phyloP scores from a whole-genome alignment of 1,140 invertebrate genomes.

The Palaemon carinicauda region DNA sequence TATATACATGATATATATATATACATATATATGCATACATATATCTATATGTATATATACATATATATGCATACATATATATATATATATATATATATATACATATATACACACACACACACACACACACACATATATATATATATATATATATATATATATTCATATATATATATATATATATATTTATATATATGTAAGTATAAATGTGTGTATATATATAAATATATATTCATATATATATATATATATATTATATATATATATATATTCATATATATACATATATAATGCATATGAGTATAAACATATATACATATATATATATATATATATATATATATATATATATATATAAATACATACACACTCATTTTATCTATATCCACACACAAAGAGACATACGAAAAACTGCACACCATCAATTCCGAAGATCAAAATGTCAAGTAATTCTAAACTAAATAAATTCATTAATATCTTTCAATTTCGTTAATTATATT shows the following conservation, averaged over 20 bases:
- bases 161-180: background rate
- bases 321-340: background rate
- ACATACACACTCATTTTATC: background rate
- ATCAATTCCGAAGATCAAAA: background rate
- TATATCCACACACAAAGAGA: too few relatives aligned
- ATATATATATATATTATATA: background rate
- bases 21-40: background rate
- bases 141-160: background rate
- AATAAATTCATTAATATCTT: background rate
- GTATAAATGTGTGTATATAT: background rate
- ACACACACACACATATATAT: background rate
- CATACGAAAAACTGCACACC: too few relatives aligned
- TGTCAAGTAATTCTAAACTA: background rate
- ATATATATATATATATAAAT: background rate
- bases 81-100: background rate
- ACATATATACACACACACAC: background rate
- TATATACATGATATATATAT: background rate
- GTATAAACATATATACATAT: background rate
- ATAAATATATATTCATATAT: background rate
- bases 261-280: background rate
- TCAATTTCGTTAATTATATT: too few relatives aligned
- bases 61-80: background rate
- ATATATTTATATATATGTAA: background rate
- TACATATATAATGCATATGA: background rate
- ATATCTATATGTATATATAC: background rate